phyloP scores from a whole-genome alignment of 2,113 vertebrate species.

The Catagonus wagneri region DNA sequence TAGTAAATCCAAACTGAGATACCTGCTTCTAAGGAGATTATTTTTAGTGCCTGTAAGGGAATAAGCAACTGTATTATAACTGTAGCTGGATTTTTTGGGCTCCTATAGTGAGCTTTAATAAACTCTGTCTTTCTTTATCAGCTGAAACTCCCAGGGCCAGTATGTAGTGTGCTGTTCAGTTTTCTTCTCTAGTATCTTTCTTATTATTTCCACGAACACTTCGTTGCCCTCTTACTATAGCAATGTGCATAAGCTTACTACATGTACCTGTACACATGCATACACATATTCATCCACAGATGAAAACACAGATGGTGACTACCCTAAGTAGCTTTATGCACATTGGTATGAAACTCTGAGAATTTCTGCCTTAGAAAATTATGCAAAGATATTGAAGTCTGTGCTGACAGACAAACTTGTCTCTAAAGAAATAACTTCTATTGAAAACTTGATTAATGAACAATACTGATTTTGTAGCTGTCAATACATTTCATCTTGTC shows the following conservation, averaged over 20 bases:
- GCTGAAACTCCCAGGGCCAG: neutral
- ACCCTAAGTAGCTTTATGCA: neutral
- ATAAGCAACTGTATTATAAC: neutral
- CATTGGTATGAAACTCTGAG: neutral
- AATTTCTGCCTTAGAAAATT: neutral
- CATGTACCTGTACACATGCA: neutral
- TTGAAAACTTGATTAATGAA: neutral
- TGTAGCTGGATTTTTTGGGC: neutral
- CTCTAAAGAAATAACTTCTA: neutral
- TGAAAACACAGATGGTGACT: neutral
- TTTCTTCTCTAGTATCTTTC: neutral
- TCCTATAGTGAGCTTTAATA: neutral
- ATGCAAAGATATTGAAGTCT: neutral
- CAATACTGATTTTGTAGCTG: neutral
- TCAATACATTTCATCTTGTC: neutral
- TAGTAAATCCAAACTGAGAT: neutral
- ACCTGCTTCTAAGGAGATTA: neutral
- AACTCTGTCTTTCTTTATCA: neutral
- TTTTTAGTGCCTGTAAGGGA: neutral
- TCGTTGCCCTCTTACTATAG: accelerated
- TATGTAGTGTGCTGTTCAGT: neutral
- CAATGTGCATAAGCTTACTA: neutral
- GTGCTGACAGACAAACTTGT: neutral
- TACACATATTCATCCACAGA: neutral
- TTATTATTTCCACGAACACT: neutral